phyloP scores from a whole-genome alignment of 2,113 vertebrate genomes.

The Hippocampus zosterae region DNA sequence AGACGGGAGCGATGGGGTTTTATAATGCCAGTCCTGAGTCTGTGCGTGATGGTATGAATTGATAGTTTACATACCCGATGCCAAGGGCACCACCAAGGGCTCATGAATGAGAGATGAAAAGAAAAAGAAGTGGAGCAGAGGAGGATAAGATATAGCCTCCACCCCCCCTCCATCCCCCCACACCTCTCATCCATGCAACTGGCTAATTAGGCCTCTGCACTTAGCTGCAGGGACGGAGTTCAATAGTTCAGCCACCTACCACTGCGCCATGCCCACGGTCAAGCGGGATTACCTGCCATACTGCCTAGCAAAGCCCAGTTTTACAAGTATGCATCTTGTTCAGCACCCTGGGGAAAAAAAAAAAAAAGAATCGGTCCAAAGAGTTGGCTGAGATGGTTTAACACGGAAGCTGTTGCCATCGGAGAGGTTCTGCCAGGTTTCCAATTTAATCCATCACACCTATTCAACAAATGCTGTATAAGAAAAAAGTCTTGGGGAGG shows the following conservation, averaged over 20 bases:
- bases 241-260: slow-evolving; percentile 65
- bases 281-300: slow-evolving; percentile 64
- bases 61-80: slow-evolving; percentile 66
- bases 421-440: slow-evolving; percentile 9
- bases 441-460: background rate
- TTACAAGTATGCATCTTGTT: slow-evolving; percentile 57
- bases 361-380: slow-evolving; percentile 42
- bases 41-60: slow-evolving; percentile 54
- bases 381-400: slow-evolving; percentile 33
- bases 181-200: slow-evolving; percentile 48
- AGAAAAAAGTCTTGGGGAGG: too few relatives aligned
- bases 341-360: slow-evolving; percentile 24
- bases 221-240: slow-evolving; percentile 61
- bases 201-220: slow-evolving; percentile 60
- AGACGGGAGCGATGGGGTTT: slow-evolving; percentile 17
- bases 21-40: slow-evolving; percentile 51
- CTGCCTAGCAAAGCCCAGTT: slow-evolving; percentile 43
- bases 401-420: slow-evolving; percentile 20
- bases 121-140: slow-evolving; percentile 48
- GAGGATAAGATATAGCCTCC: slow-evolving; percentile 28
- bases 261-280: slow-evolving; percentile 55
- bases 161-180: slow-evolving; percentile 29
- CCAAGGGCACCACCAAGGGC: slow-evolving; percentile 69
- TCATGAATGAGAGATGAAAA: slow-evolving; percentile 72
- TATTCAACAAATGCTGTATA: background rate